phyloP scores from a whole-genome alignment of 2,888 invertebrate genomes.

The Trachelus tabidus region DNA sequence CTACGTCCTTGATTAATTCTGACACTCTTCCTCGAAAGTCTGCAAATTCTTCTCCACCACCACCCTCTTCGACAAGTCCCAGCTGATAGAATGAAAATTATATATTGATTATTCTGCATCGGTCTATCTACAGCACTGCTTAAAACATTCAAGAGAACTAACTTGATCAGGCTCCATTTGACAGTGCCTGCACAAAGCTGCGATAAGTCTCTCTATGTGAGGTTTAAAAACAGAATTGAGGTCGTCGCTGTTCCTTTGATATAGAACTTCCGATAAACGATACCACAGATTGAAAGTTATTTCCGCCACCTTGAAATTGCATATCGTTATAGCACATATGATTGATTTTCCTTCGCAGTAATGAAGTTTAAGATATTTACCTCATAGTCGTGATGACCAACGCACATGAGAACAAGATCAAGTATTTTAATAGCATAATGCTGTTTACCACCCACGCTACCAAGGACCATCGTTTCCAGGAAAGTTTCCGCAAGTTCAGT shows the following conservation, averaged over 20 bases:
- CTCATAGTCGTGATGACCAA: constrained; percentile 98
- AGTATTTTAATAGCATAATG: constrained; percentile 87
- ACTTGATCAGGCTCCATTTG: constrained; percentile 97
- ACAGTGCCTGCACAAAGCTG: constrained; percentile 90
- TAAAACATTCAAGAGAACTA: constrained; percentile 24
- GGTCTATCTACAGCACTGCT: neutral
- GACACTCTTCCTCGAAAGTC: constrained; percentile 88
- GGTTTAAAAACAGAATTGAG: constrained; percentile 88
- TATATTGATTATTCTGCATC: neutral
- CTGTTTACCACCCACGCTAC: constrained; percentile 71
- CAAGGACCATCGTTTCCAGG: constrained; percentile 81
- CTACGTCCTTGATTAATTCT: constrained; percentile 95
- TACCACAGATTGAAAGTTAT: constrained; percentile 99
- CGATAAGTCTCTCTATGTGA: constrained; percentile 90
- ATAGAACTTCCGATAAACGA: constrained; percentile 92
- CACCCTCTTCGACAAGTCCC: constrained; percentile 62
- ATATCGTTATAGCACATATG: neutral
- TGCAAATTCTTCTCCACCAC: constrained; percentile 76
- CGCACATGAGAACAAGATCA: constrained; percentile 90
- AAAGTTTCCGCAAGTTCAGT: constrained; percentile 94
- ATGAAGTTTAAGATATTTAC: constrained; percentile 69
- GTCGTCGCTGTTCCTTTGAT: constrained; percentile 84
- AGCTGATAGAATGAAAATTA: constrained; percentile 34
- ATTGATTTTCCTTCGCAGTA: neutral
- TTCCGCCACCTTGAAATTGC: constrained; percentile 71